Evolutionary conservation across 2,888 invertebrate species (phyloP), one percentile per base, ranked within the genome.

Genomic region (Lepidocyrtinus sp.): DNA sequence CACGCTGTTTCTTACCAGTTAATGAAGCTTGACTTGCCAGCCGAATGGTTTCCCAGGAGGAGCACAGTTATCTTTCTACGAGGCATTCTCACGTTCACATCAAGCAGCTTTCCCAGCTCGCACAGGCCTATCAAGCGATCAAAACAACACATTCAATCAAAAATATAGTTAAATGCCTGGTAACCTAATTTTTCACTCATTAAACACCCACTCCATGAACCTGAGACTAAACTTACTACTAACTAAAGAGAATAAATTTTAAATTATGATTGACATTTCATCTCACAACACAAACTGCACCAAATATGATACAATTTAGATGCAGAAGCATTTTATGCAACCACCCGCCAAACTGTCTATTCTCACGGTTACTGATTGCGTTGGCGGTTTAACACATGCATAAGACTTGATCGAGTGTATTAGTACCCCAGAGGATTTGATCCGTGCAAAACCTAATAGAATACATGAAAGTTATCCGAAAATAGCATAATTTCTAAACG

Each of bases 11-110:
- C 89, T 88, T 87, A 91, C 91, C 91, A 91, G 85, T 91, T 91
- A 79, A 91, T 91, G 87, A 91, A 91, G 21, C 90, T 90, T 76
- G 91, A 91, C 87, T 91, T 91, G 2, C 91, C 91, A 46, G 91
- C 91, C 1, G 91, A 91, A 86, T 91, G 91, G 85, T 91, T 91
- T 7, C 91, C 91, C 75, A 91, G 89, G 12, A 91, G 87, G 50
- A 91, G 87, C 12, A 91, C 89, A n/a, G 89, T 90, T 70, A 91
- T 90, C 87, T 91, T 91, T 85, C 91, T 90, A 69, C 91, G 88
- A 0, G 91, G 91, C 2, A 90, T 89, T 68, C 90, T 87, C 59
- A 91, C 87, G 61, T 88, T 88, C 63, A 90, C 84, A 64, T 88
- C 89, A 55, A 91, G 86, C 79, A 88, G 87, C 73, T 90, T 88